Base-by-base conservation (phyloP, 2,888 invertebrate genomes). In the Drosophila eohydei region DNA sequence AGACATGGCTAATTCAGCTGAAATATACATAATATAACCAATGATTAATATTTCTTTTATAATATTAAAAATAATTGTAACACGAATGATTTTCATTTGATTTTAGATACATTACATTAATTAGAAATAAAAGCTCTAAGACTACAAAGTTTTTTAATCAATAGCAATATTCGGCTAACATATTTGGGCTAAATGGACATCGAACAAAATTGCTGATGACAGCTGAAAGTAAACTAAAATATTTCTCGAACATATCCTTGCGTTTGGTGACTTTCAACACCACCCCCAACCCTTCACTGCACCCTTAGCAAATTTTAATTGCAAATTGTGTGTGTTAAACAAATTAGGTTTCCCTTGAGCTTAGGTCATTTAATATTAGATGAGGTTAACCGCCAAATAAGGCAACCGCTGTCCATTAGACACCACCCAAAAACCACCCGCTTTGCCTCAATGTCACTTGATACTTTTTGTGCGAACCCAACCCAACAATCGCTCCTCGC, bases 301-400 rank as follows among this genome's bases (percentile, higher is more conserved):
- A 73, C 76, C 77, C 77, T 74, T 75, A 67, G 75, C 68, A 71
- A 34, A 81, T 74, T 81, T 82, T 85, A 87, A 82, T 87, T 85
- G 81, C 71, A 77, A 64, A 21, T 54, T 41, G 12, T 26, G 14
- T 55, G 55, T 75, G 78, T 71, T 78, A 68, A 85, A 81, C 88
- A 85, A 86, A 88, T 86, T 86, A 78, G 80, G 68, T 74, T 81
- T 83, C 77, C 83, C 74, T 69, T 55, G 55, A 69, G 74, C 68
- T 67, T 74, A 64, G 74, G 74, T 78, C 73, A 80, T 63, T 70
- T 62, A 69, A 68, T 68, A 78, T 64, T 36, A 51, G 44, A 55
- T 41, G 52, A 58, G 87, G 76, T 76, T 79, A 80, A 81, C 88
- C 88, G 78, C 69, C 77, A 67, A 71, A 63, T 44, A 62, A 36